A percentile compares a stretch with the other conserved stretches of the same genome.
Evolutionary conservation across 2,113 vertebrate species (phyloP).

Genomic region (Paracanthobrama guichenoti): DNA sequence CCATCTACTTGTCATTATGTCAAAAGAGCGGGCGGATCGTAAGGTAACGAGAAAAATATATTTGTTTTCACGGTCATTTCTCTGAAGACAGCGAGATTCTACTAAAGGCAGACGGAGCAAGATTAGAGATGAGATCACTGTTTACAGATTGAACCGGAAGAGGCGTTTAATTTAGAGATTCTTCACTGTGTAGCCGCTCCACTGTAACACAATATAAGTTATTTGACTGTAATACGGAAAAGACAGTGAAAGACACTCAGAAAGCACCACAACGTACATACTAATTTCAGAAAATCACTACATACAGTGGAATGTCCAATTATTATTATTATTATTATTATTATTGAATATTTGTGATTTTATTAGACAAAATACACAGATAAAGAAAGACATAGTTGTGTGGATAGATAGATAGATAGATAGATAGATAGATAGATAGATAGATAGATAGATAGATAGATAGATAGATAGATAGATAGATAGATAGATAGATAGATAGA

Average conservation of each 20-base stretch:
- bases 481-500: too few species aligned
- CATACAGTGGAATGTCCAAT: background rate
- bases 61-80: conserved; percentile 19
- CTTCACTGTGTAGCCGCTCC: background rate
- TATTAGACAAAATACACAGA: too few species aligned
- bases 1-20: conserved; percentile 5
- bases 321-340: too few species aligned
- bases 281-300: background rate
- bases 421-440: too few species aligned
- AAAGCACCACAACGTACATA: background rate
- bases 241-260: background rate
- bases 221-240: background rate
- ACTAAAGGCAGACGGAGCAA: conserved; percentile 70
- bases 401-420: too few species aligned
- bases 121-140: conserved; percentile 65
- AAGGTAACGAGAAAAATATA: background rate
- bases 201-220: too few species aligned
- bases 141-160: conserved; percentile 44
- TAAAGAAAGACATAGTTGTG: too few species aligned
- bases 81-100: background rate
- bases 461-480: too few species aligned
- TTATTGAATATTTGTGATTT: too few species aligned
- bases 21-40: background rate
- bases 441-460: too few species aligned
- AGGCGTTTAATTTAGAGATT: conserved; percentile 20